phyloP scores from a whole-genome alignment of 2,113 vertebrate genomes.

The Galemys pyrenaicus region DNA sequence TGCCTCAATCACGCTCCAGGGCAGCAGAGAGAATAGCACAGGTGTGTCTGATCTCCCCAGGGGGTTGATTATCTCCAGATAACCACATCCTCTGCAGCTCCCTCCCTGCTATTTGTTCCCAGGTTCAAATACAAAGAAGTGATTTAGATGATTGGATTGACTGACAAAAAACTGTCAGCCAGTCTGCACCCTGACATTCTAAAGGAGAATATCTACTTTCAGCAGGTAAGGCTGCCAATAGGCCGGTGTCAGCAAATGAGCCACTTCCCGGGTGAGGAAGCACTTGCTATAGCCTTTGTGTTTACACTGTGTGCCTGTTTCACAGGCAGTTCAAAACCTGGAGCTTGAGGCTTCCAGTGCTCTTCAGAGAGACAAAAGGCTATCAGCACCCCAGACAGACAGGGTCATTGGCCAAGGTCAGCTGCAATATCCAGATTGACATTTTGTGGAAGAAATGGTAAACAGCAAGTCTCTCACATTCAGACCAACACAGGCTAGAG shows the following conservation, averaged over 20 bases:
- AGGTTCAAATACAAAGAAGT: slow-evolving; percentile 81
- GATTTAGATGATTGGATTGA: slow-evolving; percentile 80
- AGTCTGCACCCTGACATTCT: slow-evolving; percentile 29
- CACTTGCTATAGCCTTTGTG: not conserved
- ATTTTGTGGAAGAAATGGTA: not conserved
- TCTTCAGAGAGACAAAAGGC: not conserved
- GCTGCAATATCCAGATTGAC: not conserved
- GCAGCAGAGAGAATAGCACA: slow-evolving; percentile 68
- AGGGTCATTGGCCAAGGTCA: not conserved
- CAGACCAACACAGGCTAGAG: not conserved
- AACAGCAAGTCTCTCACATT: not conserved
- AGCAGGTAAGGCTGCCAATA: not conserved
- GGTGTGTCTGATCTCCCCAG: slow-evolving; percentile 82
- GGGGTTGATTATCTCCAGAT: slow-evolving; percentile 82
- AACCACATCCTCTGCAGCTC: slow-evolving; percentile 84
- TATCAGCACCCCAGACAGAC: not conserved
- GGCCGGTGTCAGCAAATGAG: not conserved
- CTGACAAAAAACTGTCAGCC: slow-evolving; percentile 71
- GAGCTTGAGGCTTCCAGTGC: not conserved
- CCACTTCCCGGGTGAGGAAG: not conserved
- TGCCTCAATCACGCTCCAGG: slow-evolving; percentile 66
- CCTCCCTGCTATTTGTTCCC: slow-evolving; percentile 43
- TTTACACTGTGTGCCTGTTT: not conserved
- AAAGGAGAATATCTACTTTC: slow-evolving; percentile 45
- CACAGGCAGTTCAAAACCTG: not conserved